These are phyloP conservation scores for Odontomachus brunneus DNA, from an alignment of 1,140 invertebrate species.

Conservation along the genomic window DNA sequence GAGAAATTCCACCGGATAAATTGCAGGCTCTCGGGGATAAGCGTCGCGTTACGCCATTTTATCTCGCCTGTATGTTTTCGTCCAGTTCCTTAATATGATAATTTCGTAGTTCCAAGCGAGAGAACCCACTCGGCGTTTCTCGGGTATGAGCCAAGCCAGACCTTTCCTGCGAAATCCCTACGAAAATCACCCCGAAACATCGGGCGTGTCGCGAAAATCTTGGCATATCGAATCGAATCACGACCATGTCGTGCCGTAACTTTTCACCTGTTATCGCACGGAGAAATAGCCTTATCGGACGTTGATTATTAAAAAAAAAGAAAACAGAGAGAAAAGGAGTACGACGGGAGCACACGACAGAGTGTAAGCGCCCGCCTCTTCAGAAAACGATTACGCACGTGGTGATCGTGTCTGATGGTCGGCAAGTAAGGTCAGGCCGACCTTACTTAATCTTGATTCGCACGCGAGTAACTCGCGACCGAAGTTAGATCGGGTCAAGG, in stretches of 20 bases:
- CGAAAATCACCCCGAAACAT: background rate
- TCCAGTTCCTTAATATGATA: background rate
- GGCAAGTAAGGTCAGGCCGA: conserved; percentile 78
- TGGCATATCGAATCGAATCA: background rate
- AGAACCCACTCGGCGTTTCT: background rate
- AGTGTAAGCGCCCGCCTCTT: conserved; percentile 18
- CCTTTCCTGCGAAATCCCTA: background rate
- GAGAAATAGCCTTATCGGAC: background rate
- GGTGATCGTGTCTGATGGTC: conserved; percentile 61
- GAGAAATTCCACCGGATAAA: too few relatives aligned
- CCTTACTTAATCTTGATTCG: conserved; percentile 83
- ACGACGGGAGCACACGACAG: background rate
- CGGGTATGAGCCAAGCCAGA: background rate
- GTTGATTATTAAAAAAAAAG: conserved; percentile 7
- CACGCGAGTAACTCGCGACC: conserved; percentile 81
- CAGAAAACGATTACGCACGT: conserved; percentile 58
- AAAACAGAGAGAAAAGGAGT: too few relatives aligned
- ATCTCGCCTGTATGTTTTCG: background rate
- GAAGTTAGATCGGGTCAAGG: conserved; percentile 83
- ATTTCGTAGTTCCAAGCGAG: background rate
- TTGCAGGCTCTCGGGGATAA: too few relatives aligned
- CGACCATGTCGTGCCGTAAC: background rate
- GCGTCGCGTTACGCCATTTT: too few relatives aligned
- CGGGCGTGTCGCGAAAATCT: background rate
- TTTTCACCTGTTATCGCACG: background rate